These are phyloP conservation scores for Dendroctonus valens DNA, from an alignment of 1,140 invertebrate genomes.

Conservation along the genomic window DNA sequence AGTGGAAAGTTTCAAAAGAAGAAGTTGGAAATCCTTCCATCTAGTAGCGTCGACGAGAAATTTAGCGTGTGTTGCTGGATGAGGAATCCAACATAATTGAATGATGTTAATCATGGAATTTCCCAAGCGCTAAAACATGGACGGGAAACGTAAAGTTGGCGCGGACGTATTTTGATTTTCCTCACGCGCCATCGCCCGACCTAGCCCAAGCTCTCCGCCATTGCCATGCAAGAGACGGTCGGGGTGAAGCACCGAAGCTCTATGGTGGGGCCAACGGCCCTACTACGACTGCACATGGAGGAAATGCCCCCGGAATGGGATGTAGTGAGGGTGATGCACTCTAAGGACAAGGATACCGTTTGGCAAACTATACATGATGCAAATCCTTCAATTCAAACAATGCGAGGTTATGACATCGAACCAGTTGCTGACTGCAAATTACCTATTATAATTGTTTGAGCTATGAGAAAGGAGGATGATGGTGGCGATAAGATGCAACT, in stretches of 20 bases:
- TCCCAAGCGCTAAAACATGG: not conserved
- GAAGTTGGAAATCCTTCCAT: too few relatives aligned
- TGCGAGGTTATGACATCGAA: constrained; percentile 1
- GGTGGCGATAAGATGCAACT: too few relatives aligned
- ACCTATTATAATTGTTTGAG: not conserved
- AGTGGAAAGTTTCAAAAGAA: too few relatives aligned
- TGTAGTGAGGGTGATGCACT: constrained; percentile 27
- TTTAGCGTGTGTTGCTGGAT: too few relatives aligned
- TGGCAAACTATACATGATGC: constrained; percentile 7
- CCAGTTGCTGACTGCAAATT: not conserved
- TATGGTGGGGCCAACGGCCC: constrained; percentile 24
- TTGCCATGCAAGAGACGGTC: constrained; percentile 39
- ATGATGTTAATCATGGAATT: constrained; percentile 1
- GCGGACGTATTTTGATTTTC: constrained; percentile 38
- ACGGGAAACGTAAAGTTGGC: constrained; percentile 14
- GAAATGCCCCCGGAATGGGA: constrained; percentile 29
- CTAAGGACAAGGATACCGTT: constrained; percentile 27
- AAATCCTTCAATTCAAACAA: constrained; percentile 9
- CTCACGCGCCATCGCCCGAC: constrained; percentile 39
- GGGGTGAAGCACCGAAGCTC: constrained; percentile 37
- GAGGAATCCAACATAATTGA: too few relatives aligned
- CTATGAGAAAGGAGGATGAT: not conserved
- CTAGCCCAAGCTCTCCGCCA: constrained; percentile 37
- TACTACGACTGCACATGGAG: constrained; percentile 20
- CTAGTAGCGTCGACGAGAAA: too few relatives aligned